Base-by-base conservation (phyloP, 1,140 invertebrate species). In the Trissolcus basalis region DNA sequence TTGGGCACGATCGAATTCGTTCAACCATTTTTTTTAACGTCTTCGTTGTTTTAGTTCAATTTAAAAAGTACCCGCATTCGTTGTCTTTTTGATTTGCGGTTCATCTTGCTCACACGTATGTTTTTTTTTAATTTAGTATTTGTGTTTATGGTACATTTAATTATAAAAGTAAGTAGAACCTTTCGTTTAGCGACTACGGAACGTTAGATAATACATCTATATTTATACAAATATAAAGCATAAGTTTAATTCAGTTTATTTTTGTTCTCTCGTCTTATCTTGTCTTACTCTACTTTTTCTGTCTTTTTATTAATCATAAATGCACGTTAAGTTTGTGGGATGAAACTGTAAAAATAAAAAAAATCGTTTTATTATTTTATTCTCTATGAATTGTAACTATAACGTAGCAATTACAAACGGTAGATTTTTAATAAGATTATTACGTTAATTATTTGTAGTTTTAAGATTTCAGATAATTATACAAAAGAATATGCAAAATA, bases 21-120 rank as follows among this genome's bases (percentile, higher is more conserved):
- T 48, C 9, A 60, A 13, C 9, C 51, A 45, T 63, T 63, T 64
- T 63, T 36, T 68, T 56, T 41, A 50, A 53, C 33, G 56, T 74
- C 59, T 71, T 69, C 72, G 48, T 69, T 41, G 47, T 64, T 75
- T 75, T 75, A 75, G 72, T 75, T 75, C 72, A 75, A 75, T 75
- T 75, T 75, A 75, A 75, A 75, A 75, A 75, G 72, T 75, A 75
- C 72, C 64, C 65, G 59, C 49, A 64, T 63, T 75, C 56, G 51
- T 48, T 12, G 43, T 51, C 39, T 19, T 49, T 69, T 64, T 44
- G 39, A 33, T 51, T 73, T 61, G 41, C 41, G 53, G 35, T 59
- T 51, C 32, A 47, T 43, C 15, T 59, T 56, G 56, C 56, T 61
- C 70, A 73, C 41, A 35, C n/a, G 9, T 39, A 11, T 39, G 36